Evolutionary conservation across 92 coral and sea anemone species (phyloP).

Genomic region (Umimayanthus chanpuru): DNA sequence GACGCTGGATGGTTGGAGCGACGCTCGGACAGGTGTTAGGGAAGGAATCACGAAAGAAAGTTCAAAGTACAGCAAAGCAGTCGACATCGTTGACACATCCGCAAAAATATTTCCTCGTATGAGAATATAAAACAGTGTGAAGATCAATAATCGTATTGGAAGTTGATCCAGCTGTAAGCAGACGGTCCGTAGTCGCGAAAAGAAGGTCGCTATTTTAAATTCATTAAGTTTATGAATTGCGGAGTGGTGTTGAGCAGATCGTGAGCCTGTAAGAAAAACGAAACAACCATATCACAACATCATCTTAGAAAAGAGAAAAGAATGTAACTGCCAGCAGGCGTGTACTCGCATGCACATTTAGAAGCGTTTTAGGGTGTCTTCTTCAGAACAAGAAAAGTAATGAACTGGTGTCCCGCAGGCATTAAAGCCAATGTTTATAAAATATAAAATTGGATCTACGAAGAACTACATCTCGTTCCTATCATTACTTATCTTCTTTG

Average conservation of each 20-base stretch:
- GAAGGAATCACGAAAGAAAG: not conserved
- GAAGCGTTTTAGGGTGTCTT: not conserved
- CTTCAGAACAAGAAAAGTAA: too few relatives aligned
- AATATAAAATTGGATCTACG: too few relatives aligned
- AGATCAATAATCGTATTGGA: not conserved
- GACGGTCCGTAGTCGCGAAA: not conserved
- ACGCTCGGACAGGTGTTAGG: not conserved
- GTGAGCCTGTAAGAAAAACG: not conserved
- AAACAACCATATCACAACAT: not conserved
- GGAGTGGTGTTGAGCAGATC: not conserved
- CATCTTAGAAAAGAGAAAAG: not conserved
- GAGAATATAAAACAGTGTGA: slow-evolving; percentile 3
- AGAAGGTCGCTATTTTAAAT: not conserved
- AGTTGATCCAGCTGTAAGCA: not conserved
- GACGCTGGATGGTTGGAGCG: not conserved
- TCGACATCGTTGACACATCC: slow-evolving; percentile 11
- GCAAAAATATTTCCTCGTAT: slow-evolving; percentile 21
- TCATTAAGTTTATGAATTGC: not conserved
- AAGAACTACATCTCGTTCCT: too few relatives aligned
- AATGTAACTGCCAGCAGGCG: not conserved
- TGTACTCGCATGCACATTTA: not conserved
- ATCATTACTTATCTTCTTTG: too few relatives aligned
- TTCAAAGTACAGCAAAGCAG: slow-evolving; percentile 4
- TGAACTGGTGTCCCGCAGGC: too few relatives aligned
- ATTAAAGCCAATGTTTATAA: too few relatives aligned